Evolutionary conservation across 1,140 invertebrate species (phyloP), one percentile per base, ranked within the genome.

Genomic region (Drosophila arawakana): DNA sequence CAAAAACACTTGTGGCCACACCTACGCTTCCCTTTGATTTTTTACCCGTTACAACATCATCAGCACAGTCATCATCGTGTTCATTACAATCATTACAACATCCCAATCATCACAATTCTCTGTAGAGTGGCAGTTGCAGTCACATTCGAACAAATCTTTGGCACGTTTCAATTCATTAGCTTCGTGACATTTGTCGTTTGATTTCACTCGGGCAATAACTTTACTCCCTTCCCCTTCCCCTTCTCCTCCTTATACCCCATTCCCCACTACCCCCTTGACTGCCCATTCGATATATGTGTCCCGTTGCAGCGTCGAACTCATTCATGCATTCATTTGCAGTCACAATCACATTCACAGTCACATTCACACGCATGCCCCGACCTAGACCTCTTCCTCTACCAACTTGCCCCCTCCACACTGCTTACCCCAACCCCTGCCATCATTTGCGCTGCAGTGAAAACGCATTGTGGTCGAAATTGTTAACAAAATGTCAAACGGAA

Each of bases 401-500:
- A 21, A 8, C 18, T 15, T 2, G 0, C 15, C 25, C 13, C 18
- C 44, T 21, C 34, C 18, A 21, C 18, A 21, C 18, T 21, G 18
- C 18, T 15, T 21, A 44, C 34, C 13, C 21, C 41, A 18, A 11
- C 25, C 25, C 25, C 46, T 25, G 7, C 25, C 49, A 25, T n/a
- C 72, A 71, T 66, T 61, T 46, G 52, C 65, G 39, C 13, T 71
- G 84, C 84, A 84, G 73, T 89, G 84, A 89, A 88, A 89, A 89
- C 84, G 84, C 84, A 89, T 89, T 89, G 84, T 89, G 84, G 84
- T 89, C 84, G 84, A 89, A 89, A 89, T 89, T 89, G 84, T 89
- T 89, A 89, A 89, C 84, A 84, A 89, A 89, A 89, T 89, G 84
- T 89, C 84, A 89, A 89, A 89, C 84, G 84, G 84, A 89, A 89